These are phyloP conservation scores for Emmelina monodactyla DNA, from an alignment of 2,888 invertebrate genomes.

Conservation along the genomic window DNA sequence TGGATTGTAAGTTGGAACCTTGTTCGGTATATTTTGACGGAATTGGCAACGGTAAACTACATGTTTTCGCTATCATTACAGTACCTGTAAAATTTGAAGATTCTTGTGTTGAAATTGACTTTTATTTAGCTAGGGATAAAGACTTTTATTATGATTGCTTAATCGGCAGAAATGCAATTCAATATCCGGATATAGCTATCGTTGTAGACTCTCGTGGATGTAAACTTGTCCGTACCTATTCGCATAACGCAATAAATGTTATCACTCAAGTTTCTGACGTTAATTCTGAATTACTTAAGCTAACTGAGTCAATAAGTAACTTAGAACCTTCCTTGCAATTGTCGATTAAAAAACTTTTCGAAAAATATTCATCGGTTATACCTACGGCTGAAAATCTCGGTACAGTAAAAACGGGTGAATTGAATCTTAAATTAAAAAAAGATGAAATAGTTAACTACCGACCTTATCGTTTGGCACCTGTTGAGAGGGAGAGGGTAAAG, in stretches of 20 bases:
- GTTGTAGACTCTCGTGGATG: constrained; percentile 6
- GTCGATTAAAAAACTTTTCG: constrained; percentile 8
- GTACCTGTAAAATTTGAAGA: constrained; percentile 14
- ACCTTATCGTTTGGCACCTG: constrained; percentile 16
- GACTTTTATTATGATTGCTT: constrained; percentile 10
- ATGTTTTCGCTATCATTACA: constrained; percentile 11
- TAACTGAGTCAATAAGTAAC: constrained; percentile 3
- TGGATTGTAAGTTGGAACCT: constrained; percentile 9
- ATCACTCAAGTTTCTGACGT: no score
- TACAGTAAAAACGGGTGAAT: constrained; percentile 12
- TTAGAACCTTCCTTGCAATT: constrained; percentile 7
- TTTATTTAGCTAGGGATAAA: constrained; percentile 12
- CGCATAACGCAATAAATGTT: no score
- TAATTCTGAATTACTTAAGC: neutral
- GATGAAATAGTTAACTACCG: constrained; percentile 13
- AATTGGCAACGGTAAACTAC: constrained; percentile 10
- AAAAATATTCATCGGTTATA: constrained; percentile 10
- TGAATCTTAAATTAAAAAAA: constrained; percentile 9
- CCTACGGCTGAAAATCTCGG: constrained; percentile 5
- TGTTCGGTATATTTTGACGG: constrained; percentile 8
- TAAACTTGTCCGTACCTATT: no score
- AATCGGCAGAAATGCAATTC: constrained; percentile 11
- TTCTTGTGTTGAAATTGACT: constrained; percentile 15
- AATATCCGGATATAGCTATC: constrained; percentile 13
- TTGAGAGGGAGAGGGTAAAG: constrained; percentile 15